These are phyloP conservation scores for Urocolius indicus DNA, from an alignment of 2,113 vertebrate genomes.

Conservation along the genomic window DNA sequence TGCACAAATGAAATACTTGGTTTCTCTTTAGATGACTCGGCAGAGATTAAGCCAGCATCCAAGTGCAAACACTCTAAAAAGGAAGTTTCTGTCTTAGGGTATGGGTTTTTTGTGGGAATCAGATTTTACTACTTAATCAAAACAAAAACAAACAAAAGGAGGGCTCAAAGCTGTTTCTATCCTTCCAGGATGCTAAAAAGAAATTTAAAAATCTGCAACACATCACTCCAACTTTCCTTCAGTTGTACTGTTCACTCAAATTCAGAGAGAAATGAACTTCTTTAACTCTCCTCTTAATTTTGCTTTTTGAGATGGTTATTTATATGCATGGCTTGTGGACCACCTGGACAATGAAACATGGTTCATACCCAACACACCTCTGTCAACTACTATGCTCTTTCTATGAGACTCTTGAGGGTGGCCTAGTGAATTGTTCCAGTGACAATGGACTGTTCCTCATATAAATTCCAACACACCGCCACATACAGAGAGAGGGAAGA, in stretches of 20 bases:
- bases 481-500: neutral
- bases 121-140: neutral
- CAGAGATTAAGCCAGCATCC: slow-evolving; percentile 8
- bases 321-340: neutral
- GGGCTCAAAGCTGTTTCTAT: neutral
- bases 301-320: neutral
- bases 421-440: neutral
- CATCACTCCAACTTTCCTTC: neutral
- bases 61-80: neutral
- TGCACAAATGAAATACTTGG: slow-evolving; percentile 13
- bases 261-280: neutral
- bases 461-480: neutral
- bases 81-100: neutral
- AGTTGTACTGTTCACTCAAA: neutral
- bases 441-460: neutral
- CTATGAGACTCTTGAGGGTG: neutral
- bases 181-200: neutral
- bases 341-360: neutral
- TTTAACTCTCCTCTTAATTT: neutral
- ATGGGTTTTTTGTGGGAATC: neutral
- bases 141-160: neutral
- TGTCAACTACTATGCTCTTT: neutral
- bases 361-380: neutral
- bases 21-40: slow-evolving; percentile 20
- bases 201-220: neutral